These are phyloP conservation scores for Oncopeltus fasciatus DNA, from an alignment of 1,140 invertebrate genomes.

Conservation along the genomic window DNA sequence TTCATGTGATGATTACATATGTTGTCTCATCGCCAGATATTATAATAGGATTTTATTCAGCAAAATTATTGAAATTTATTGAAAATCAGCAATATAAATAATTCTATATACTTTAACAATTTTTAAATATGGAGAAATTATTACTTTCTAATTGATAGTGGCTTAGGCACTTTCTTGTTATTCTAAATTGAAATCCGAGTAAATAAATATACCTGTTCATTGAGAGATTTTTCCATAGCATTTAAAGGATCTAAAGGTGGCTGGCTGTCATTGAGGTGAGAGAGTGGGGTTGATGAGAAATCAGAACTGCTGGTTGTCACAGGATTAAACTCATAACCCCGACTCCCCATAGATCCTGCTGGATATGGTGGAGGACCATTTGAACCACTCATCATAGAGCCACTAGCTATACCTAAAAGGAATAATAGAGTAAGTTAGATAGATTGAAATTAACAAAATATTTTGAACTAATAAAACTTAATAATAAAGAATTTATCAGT, in stretches of 20 bases:
- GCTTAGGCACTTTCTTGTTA: neutral
- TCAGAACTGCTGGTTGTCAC: constrained; percentile 25
- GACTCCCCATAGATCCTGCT: constrained; percentile 22
- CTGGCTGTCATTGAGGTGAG: constrained; percentile 66
- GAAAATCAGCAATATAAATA: too few species aligned
- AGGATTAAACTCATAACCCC: constrained; percentile 36
- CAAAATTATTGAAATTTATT: too few species aligned
- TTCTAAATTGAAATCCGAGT: neutral
- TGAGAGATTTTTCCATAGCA: constrained; percentile 80
- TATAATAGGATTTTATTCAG: too few species aligned
- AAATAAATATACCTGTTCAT: constrained; percentile 68
- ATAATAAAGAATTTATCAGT: too few species aligned
- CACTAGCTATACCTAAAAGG: constrained; percentile 53
- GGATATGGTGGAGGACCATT: constrained; percentile 28
- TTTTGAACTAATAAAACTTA: neutral
- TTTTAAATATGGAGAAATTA: too few species aligned
- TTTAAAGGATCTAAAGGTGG: constrained; percentile 69
- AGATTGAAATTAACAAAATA: neutral
- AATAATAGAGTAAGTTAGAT: neutral
- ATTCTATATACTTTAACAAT: neutral
- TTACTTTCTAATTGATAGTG: neutral
- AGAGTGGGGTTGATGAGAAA: constrained; percentile 36
- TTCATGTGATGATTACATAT: too few species aligned
- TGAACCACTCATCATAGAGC: constrained; percentile 65
- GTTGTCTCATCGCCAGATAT: too few species aligned